Evolutionary conservation across 2,888 invertebrate genomes (phyloP), one percentile per base, ranked within the genome.

Genomic region (Epinotia nisella): DNA sequence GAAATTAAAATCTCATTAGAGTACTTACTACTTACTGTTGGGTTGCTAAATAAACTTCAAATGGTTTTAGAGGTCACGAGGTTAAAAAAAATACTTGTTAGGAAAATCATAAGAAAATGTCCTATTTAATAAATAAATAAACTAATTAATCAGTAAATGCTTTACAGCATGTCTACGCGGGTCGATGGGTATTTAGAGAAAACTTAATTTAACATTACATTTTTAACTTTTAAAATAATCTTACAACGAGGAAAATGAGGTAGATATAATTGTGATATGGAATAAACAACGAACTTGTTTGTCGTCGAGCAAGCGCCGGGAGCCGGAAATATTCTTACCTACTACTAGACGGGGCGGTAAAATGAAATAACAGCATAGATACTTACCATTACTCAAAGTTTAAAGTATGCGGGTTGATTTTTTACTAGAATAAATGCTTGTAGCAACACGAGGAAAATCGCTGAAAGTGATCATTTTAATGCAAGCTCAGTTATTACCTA

Each of bases 221-320:
- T 79, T 83, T 84, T 87, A 90, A 87, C 82, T 86, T 85, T 87
- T 90, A 90, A 89, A 90, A 84, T 84, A 89, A 90, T 80, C 91
- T 90, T 91, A 90, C 83, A 88, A 89, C 88, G 86, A 89, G 89
- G 86, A 89, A 91, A 91, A 92, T 93, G 93, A 93, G 93, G 93
- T 93, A 93, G 93, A 91, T 93, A 87, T 78, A 84, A 91, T 92
- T 92, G 93, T 93, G 93, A 93, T 93, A 93, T 93, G 92, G 89
- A 90, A 86, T 89, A 85, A 85, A 81, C 81, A 84, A 82, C 83
- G 76, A 82, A 85, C 84, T 79, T 77, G 71, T 13, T 55, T 70
- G 65, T 62, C 53, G 70, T 74, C 67, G 64, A 73, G 56, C 72
- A 70, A 69, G 41, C 61, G 19, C 35, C 10, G 15, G 11, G 66